phyloP scores from a whole-genome alignment of 1,140 invertebrate genomes.

The Hormaphis cornu region DNA sequence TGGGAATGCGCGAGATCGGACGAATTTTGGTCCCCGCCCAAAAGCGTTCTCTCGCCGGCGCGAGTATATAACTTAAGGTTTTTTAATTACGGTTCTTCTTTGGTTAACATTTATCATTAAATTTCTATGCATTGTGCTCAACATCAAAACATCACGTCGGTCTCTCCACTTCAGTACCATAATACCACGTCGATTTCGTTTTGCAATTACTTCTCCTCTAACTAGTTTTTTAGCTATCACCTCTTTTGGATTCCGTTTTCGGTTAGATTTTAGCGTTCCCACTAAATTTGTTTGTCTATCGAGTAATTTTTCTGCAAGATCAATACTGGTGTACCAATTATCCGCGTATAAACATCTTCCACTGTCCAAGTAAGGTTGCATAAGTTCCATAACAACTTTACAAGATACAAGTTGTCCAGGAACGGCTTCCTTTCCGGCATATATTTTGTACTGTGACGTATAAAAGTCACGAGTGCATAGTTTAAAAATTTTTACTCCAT shows the following conservation, averaged over 20 bases:
- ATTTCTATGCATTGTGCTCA: slow-evolving; percentile 34
- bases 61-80: slow-evolving; percentile 41
- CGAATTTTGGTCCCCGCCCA: too few relatives aligned
- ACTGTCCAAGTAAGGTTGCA: slow-evolving; percentile 33
- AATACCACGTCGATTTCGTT: slow-evolving; percentile 32
- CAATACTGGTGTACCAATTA: slow-evolving; percentile 34
- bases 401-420: slow-evolving; percentile 32
- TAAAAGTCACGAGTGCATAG: slow-evolving; percentile 39
- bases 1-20: too few relatives aligned
- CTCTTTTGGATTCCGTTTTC: slow-evolving; percentile 31
- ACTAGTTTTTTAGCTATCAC: slow-evolving; percentile 25
- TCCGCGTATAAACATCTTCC: slow-evolving; percentile 30
- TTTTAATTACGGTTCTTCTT: slow-evolving; percentile 28
- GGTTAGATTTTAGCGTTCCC: slow-evolving; percentile 32
- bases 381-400: slow-evolving; percentile 35
- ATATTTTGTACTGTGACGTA: slow-evolving; percentile 38
- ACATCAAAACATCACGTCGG: slow-evolving; percentile 37
- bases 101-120: not conserved
- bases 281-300: slow-evolving; percentile 32
- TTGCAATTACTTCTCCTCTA: slow-evolving; percentile 22
- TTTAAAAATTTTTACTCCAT: slow-evolving; percentile 42
- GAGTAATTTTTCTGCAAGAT: slow-evolving; percentile 28
- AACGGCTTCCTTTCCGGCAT: slow-evolving; percentile 30
- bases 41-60: too few relatives aligned
- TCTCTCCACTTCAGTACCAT: slow-evolving; percentile 39